phyloP scores from a whole-genome alignment of 2,113 vertebrate genomes.

The Uropsilus gracilis region DNA sequence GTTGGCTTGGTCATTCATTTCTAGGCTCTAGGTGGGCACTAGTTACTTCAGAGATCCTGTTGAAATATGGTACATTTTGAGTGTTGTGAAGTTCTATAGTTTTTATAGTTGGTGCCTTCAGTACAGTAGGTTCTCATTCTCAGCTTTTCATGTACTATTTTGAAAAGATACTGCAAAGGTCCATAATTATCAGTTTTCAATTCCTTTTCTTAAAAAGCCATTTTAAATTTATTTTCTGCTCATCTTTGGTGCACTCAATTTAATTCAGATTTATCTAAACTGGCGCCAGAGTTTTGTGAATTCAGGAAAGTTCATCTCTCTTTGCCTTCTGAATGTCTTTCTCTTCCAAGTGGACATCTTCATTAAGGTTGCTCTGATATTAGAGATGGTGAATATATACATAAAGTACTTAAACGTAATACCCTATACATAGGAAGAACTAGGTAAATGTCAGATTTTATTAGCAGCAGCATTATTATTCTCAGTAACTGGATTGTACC shows the following conservation, averaged over 20 bases:
- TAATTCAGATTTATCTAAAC: neutral
- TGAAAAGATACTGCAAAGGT: neutral
- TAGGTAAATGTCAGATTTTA: neutral
- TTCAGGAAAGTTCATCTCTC: neutral
- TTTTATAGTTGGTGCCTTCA: neutral
- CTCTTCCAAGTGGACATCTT: neutral
- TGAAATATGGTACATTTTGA: neutral
- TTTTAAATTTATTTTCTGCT: neutral
- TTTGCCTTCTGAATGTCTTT: neutral
- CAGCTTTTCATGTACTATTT: neutral
- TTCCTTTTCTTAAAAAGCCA: neutral
- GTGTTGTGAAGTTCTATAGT: neutral
- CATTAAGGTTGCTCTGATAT: neutral
- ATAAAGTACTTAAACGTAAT: neutral
- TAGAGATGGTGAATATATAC: too few species aligned
- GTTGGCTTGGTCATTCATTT: too few species aligned
- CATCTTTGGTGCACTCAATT: neutral
- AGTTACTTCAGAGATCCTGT: neutral
- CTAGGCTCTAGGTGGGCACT: neutral
- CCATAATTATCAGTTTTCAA: neutral
- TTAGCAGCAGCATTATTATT: neutral
- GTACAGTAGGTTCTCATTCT: neutral
- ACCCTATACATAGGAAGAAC: neutral
- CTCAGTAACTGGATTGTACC: neutral
- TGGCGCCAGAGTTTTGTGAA: neutral